Evolutionary conservation across 2,888 invertebrate genomes (phyloP).

Genomic region (Drosophila ochracea): DNA sequence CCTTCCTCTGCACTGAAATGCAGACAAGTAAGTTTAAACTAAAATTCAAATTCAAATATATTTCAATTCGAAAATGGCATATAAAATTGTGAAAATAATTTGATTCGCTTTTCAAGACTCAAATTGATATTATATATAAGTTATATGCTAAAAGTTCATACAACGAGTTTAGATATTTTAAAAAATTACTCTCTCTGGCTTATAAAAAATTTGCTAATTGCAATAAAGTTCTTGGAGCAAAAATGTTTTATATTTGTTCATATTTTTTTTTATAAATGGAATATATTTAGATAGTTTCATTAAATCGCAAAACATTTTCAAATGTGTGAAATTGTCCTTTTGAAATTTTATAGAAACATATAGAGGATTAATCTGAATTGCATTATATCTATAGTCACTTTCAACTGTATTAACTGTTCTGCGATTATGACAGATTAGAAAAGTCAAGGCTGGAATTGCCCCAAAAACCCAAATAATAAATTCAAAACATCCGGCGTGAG

Average conservation of each 20-base stretch:
- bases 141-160: background rate
- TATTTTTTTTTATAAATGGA: background rate
- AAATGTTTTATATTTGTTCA: background rate
- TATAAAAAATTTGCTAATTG: background rate
- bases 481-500: slow-evolving; percentile 10
- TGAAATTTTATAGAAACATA: background rate
- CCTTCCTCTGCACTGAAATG: slow-evolving; percentile 82
- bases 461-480: slow-evolving; percentile 5
- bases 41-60: no score
- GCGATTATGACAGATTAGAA: slow-evolving; percentile 13
- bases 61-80: background rate
- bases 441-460: slow-evolving; percentile 38
- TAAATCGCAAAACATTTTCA: background rate
- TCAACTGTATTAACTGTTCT: slow-evolving; percentile 4
- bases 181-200: background rate
- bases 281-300: background rate
- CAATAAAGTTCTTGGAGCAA: background rate
- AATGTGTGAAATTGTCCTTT: no score
- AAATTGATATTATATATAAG: background rate
- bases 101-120: no score
- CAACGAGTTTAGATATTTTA: no score
- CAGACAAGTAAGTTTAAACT: slow-evolving; percentile 78
- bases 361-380: background rate
- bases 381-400: slow-evolving; percentile 11
- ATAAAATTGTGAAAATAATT: background rate